phyloP scores from a whole-genome alignment of 2,797 vertebrate species.

The Chiloscyllium punctatum region DNA sequence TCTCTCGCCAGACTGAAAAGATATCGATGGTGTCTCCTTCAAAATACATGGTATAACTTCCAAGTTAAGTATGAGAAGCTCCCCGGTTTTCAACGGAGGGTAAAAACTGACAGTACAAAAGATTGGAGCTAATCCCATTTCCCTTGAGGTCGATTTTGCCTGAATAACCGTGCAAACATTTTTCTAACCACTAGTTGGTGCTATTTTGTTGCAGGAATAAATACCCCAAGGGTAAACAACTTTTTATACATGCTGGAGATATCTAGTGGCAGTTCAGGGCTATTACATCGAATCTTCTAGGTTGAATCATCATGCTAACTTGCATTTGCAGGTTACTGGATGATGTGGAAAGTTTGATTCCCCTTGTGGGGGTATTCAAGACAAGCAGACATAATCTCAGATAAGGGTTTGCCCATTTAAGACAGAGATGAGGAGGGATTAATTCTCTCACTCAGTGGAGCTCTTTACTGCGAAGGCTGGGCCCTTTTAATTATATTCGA shows the following conservation, averaged over 20 bases:
- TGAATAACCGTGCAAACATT: neutral
- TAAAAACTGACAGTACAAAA: neutral
- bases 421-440: too few species aligned
- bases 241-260: neutral
- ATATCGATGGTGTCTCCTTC: neutral
- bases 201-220: neutral
- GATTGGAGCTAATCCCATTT: neutral
- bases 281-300: neutral
- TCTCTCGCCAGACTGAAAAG: neutral
- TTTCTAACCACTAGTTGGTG: neutral
- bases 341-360: neutral
- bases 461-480: too few species aligned
- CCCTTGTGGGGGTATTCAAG: too few species aligned
- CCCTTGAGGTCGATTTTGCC: neutral
- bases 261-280: neutral
- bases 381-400: too few species aligned
- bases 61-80: neutral
- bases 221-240: neutral
- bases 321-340: neutral
- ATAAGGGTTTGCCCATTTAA: too few species aligned
- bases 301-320: neutral
- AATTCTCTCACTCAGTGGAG: too few species aligned
- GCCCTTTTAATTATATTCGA: too few species aligned
- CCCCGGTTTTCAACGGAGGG: neutral
- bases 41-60: neutral